Evolutionary conservation across 2,113 vertebrate species (phyloP), one percentile per base, ranked within the genome.

Genomic region (Chaetorhynchus papuensis): DNA sequence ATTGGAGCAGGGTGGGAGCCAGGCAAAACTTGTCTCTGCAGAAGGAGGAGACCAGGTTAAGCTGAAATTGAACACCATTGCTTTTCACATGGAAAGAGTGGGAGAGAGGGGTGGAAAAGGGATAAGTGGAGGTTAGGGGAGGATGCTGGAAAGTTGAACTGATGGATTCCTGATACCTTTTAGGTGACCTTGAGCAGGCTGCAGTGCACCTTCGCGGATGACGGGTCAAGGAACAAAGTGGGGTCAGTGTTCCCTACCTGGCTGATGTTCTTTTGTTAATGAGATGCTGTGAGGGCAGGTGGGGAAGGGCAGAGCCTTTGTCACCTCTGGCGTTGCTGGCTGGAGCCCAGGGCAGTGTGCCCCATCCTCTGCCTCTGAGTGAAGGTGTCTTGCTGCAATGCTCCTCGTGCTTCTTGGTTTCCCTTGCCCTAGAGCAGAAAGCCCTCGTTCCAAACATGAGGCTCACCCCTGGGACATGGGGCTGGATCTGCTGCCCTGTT

Each of bases 181-280:
- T 26, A 54, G 53, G 53, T 64, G 79, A 90, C 86, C 76, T 68
- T 90, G 83, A 95, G 27, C 66, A 69, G 65, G 53, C 59, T 89
- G 77, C n/a, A 26, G 10, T 69, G 56, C 35, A n/a, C 37, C 60
- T 83, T 79, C 0, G 0, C 15, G 7, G 24, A 49, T 3, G 8
- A 53, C 31, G 45, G 66, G 31, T 61, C 61, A 44, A 27, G 61
- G 65, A 56, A 61, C 10, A 42, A 66, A 39, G 33, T 35, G n/a
- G 31, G 31, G 13, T 65, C 66, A 12, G 2, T 41, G 72, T 52
- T 93, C 37, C 37, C 37, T 39, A 3, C 37, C 54, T 91, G 54
- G 19, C 22, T 57, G 56, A 41, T 61, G 39, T 50, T 63, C 4
- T 17, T 57, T 66, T 60, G 33, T 64, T 69, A 35, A 37, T 31